Evolutionary conservation across 37 sponge, comb jelly and placozoan species (phyloP), one percentile per base, ranked within the genome.

Genomic region (Cliona cf. orientalis): DNA sequence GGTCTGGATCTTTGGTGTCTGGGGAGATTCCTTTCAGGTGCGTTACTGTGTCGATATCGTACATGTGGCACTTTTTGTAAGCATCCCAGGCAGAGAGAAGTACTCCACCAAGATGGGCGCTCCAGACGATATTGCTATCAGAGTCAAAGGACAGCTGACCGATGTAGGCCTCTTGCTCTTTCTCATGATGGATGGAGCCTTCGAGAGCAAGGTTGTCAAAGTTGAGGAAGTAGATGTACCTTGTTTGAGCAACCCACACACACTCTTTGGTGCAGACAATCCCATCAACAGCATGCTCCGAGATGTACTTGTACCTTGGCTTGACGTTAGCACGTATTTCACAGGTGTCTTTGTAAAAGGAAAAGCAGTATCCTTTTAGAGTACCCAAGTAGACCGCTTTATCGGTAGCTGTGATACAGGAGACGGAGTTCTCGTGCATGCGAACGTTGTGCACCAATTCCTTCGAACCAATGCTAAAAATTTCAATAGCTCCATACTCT

Each of bases 401-500:
- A 22, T 80, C 37, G 32, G 80, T 46, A 42, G 56, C 58, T 9
- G 93, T 76, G 58, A 92, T 84, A 46, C 85, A 87, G 29, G 85
- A 92, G 2, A 92, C 93, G 42, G 93, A 72, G 42, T 80, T 87
- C 31, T 92, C 85, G 35, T 73, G 77, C 85, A 92, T 87, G 21
- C 81, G 74, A 49, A 92, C 81, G 60, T 84, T 84, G 72, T 92
- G 89, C n/a, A 84, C 65, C 2, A 88, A 65, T 3, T 92, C 79
- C 44, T 62, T 61, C 1, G 77, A 49, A 57, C 38, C 21, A 12
- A 79, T 58, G 34, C 66, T 87, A 77, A 78, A 92, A 37, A 92
- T 92, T 40, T 88, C 85, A 46, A 87, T 80, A n/a, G 75, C 85
- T 17, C 85, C 85, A 71, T 65, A 92, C 22, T 92, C 93, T 6